Base-by-base conservation (phyloP, 2,888 invertebrate genomes). In the Parasteatoda lunata region DNA sequence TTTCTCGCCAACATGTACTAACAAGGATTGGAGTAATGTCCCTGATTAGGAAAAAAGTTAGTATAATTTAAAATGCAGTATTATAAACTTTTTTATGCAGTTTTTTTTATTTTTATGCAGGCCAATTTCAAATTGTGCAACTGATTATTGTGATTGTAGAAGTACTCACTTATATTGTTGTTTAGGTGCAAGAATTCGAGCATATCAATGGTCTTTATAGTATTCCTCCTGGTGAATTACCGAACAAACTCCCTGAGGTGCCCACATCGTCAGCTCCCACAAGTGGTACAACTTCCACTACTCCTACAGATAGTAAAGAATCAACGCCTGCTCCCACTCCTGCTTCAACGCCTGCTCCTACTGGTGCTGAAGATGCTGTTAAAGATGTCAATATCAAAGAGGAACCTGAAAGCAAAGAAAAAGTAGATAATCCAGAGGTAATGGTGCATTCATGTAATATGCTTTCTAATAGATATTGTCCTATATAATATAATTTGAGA, bases 1-100 rank as follows among this genome's bases (percentile, higher is more conserved):
- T 99, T 11, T 98, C 98, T 79, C 93, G 99, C 7, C 99, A 99
- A 91, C 99, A 99, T 92, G 98, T 99, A 51, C 93, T 99, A 51
- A 98, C 98, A 0, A 94, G 99, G 89, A 99, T 99, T 89, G 99
- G 99, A 13, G 98, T 99, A 1, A 99, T 99, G 99, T 98, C 98
- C 15, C 93, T 99, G 47, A 99, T 99, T 81, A 94, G 99, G 84
- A 99, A 99, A 93, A 99, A 99, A 93, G 94, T 94, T 90, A 79
- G 65, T 48, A 13, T 59, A 8, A 30, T 30, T 30, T 54, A 4
- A 8, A 30, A 30, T 0, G 30, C 30, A 30, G 30, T 30, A 1
- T 30, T 30, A 30, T 30, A 30, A n/a, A 30, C 2, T 30, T 30
- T 30, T 30, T 30, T 30, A 30, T 30, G 30, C 30, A 30, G 30